Evolutionary conservation across 2,113 vertebrate genomes (phyloP).

Genomic region (Climacteris rufus): DNA sequence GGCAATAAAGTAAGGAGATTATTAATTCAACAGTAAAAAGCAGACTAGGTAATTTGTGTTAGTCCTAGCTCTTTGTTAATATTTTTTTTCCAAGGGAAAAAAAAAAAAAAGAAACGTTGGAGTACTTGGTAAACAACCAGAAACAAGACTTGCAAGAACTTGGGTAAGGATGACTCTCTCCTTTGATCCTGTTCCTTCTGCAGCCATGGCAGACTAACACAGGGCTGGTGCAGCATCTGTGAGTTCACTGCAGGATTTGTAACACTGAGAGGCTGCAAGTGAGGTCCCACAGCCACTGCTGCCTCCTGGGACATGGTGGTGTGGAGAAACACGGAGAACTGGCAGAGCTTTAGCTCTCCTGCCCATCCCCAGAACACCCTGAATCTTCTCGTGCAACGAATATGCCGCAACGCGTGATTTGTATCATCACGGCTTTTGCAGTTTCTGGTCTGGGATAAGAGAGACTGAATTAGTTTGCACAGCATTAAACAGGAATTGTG

Average conservation of each 20-base stretch:
- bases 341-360: not conserved
- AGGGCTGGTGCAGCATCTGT: not conserved
- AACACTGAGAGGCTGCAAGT: not conserved
- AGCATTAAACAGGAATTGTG: not conserved
- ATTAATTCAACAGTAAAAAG: not conserved
- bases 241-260: not conserved
- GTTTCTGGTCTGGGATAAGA: not conserved
- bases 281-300: not conserved
- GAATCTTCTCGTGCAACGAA: not conserved
- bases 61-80: not conserved
- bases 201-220: not conserved
- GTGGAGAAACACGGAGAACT: not conserved
- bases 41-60: not conserved
- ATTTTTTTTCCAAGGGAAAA: not conserved
- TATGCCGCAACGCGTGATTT: rapidly evolving
- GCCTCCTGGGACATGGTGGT: not conserved
- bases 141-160: not conserved
- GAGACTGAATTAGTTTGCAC: not conserved
- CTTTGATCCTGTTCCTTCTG: not conserved
- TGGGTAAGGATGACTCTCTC: not conserved
- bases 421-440: rapidly evolving
- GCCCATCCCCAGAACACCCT: not conserved
- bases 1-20: not conserved
- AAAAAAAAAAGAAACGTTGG: not conserved
- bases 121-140: not conserved